Base-by-base conservation (phyloP, 2,113 vertebrate genomes). In the Nothobranchius kuhntae region DNA sequence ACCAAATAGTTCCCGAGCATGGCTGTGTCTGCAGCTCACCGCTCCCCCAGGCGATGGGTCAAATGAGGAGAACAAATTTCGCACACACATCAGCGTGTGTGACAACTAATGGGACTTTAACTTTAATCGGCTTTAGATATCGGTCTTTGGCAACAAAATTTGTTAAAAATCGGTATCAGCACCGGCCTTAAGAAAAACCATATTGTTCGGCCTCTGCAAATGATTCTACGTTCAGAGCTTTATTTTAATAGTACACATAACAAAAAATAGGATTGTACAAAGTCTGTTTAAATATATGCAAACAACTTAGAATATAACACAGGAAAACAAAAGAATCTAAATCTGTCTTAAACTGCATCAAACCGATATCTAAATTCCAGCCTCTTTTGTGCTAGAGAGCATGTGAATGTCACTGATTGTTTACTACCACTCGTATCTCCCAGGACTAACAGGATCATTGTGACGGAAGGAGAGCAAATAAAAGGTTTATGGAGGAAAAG, bases 341-440 rank as follows among this genome's bases (percentile, higher is more conserved):
- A 61, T 75, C 63, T 77, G 67, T 86, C 86, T 86, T 79, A 77
- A 51, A 66, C 78, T 86, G 71, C 68, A 80, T 73, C 61, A 71
- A 78, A 85, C 82, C 80, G 86, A 82, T 85, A 81, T 80, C 82
- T 79, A 82, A 85, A 86, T 82, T 78, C 66, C 77, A 75, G 48
- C 44, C 77, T 35, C 30, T 42, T 67, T 40, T 80, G 68, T 51
- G 67, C 71, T 24, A 68, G 60, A 75, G 63, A 81, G 65, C 70
- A 63, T 59, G 65, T 45, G 7, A 75, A 74, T 65, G 79, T 83
- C 82, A 65, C 64, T 60, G 67, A 63, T 55, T 74, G 80, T 88
- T 89, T 88, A 85, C 78, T 81, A 83, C 42, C 2, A 80, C 78
- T 77, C 14, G 21, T 53, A 71, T 78, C 78, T 79, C 78, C 9